Evolutionary conservation across 2,797 vertebrate species (phyloP).

Genomic region (Intellagama lesueurii): DNA sequence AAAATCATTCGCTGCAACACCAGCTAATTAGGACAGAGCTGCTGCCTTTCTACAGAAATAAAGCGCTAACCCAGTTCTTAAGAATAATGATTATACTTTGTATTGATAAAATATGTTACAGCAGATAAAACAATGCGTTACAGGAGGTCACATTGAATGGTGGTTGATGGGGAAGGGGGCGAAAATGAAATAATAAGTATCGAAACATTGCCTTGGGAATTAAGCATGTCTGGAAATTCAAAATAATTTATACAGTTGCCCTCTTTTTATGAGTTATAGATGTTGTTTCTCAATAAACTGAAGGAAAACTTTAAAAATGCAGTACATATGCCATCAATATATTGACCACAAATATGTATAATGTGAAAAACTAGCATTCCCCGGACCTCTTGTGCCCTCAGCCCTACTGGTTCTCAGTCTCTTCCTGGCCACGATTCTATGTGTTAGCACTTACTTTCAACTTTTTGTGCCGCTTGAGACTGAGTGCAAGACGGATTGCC

Average conservation of each 20-base stretch:
- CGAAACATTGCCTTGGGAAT: not conserved
- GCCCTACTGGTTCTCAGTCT: not conserved
- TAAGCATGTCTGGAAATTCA: not conserved
- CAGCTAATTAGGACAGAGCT: conserved; percentile 7
- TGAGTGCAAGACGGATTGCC: not conserved
- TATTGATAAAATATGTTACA: conserved; percentile 3
- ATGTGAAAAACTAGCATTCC: not conserved
- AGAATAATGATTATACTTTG: conserved; percentile 20
- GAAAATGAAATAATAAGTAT: conserved; percentile 3
- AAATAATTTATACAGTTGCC: not conserved
- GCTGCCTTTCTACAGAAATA: conserved; percentile 1
- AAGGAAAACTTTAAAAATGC: not conserved
- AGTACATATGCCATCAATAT: not conserved
- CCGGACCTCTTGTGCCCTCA: not conserved
- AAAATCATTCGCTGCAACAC: conserved; percentile 5
- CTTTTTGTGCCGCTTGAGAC: not conserved
- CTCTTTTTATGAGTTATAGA: not conserved
- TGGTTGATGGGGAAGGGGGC: not conserved
- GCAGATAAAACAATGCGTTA: not conserved
- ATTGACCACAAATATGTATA: not conserved
- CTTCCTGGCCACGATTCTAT: not conserved
- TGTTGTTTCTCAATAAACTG: not conserved
- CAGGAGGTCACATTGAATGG: not conserved
- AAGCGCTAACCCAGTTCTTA: conserved; percentile 2
- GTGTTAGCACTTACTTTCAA: not conserved